phyloP scores from a whole-genome alignment of 2,797 vertebrate species.

The Botia almorhae region DNA sequence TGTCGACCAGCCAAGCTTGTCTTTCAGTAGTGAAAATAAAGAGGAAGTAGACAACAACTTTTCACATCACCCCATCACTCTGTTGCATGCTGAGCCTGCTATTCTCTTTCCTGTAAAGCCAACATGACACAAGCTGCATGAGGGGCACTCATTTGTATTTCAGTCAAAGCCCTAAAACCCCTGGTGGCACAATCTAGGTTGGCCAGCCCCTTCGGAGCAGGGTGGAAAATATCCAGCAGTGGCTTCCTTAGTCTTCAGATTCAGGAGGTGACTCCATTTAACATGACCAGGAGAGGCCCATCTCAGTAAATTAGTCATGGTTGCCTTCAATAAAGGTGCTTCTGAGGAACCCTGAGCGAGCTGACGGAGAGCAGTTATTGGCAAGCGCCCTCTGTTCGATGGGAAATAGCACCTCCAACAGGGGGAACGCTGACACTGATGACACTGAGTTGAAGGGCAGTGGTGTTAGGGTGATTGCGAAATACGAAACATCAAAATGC shows the following conservation, averaged over 20 bases:
- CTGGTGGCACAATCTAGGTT: conserved; percentile 13
- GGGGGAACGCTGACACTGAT: not conserved
- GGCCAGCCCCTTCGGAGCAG: conserved; percentile 5
- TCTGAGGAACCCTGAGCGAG: conserved; percentile 22
- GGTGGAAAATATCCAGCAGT: conserved; percentile 40
- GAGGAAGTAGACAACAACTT: conserved; percentile 18
- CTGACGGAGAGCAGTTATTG: conserved; percentile 21
- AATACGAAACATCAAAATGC: conserved; percentile 27
- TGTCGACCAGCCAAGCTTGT: too few relatives aligned
- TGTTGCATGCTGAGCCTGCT: conserved; percentile 14
- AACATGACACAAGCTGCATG: conserved; percentile 17
- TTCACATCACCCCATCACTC: conserved; percentile 41
- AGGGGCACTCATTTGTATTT: conserved; percentile 40
- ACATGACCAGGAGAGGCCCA: conserved; percentile 33
- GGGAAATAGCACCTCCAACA: conserved; percentile 22
- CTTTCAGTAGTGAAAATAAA: not conserved
- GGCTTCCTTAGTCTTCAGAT: conserved; percentile 26
- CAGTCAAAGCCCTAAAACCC: conserved; percentile 30
- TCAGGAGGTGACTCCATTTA: conserved; percentile 46
- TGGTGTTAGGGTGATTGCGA: conserved; percentile 31
- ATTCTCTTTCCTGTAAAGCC: conserved; percentile 4
- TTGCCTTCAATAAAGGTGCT: conserved; percentile 34
- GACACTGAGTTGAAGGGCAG: conserved; percentile 22
- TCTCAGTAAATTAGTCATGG: conserved; percentile 41
- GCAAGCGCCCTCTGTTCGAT: conserved; percentile 4